Evolutionary conservation across 2,797 vertebrate genomes (phyloP), one percentile per base, ranked within the genome.

Genomic region (Prionace glauca): DNA sequence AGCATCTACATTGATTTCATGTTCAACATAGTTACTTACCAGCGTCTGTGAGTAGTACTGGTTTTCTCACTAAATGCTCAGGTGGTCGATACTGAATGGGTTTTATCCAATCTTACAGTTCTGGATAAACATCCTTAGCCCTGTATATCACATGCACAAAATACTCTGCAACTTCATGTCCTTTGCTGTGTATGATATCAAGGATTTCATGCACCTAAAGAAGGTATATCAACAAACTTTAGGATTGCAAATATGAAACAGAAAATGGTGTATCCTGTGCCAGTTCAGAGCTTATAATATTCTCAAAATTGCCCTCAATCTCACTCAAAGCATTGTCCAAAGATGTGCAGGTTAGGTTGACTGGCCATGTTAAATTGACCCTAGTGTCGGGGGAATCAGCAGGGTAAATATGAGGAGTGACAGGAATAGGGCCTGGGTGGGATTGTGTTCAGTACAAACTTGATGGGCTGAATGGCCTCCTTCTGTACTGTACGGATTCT

Each of bases 131-230:
- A 0, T 99, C 98, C 1, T 97, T 96, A 0, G 98, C 98, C 96
- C 97, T 97, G 96, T 98, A 97, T 14, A 99, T 97, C 95, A 99
- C 97, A 11, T 96, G 96, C 88, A 99, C 65, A 24, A 99, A 98
- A 97, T 98, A 99, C 22, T 98, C 98, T 0, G 98, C 98, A 81
- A 98, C 98, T 96, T 99, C 98, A 95, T 99, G 98, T 10, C 99
- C 99, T 97, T 99, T 99, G 97, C 98, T 98, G 96, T 99, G 98
- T 36, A 99, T 98, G 86, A 99, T 96, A 96, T 99, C 99, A 97
- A 99, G 96, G 96, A 99, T 97, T 97, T 98, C 98, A 86, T 99
- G 99, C 94, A 99, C 98, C 99, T 99, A 81, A 60, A 1, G 26
- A 32, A 95, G 10, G 5, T 32, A 14, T 62, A 91, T 62, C 62